Evolutionary conservation across 2,888 invertebrate genomes (phyloP), one percentile per base, ranked within the genome.

Genomic region (Venusia cambrica): DNA sequence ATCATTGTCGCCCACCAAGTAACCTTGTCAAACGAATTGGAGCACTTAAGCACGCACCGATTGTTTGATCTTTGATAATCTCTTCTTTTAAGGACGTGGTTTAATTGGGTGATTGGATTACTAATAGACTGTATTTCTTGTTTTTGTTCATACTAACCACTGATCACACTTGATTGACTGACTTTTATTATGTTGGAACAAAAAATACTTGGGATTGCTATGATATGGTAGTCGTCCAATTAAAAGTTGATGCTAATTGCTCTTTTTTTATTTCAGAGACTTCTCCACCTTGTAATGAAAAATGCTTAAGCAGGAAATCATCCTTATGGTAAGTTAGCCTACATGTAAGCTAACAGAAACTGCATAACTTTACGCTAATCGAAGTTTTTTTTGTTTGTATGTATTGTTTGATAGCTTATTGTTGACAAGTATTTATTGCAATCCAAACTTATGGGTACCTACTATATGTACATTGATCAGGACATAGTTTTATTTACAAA

Each of bases 221-320:
- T n/a, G n/a, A n/a, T n/a, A n/a, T n/a, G n/a, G n/a, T n/a, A n/a
- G n/a, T n/a, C n/a, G n/a, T n/a, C n/a, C n/a, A n/a, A n/a, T n/a
- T n/a, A n/a, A n/a, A n/a, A n/a, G n/a, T n/a, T n/a, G n/a, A n/a
- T n/a, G n/a, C n/a, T n/a, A n/a, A n/a, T n/a, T n/a, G n/a, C n/a
- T n/a, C n/a, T 24, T 19, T 31, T 34, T 57, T 47, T 39, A 43
- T 70, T 75, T 34, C 69, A 75, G 68, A 52, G 39, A 48, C 41
- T 43, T 48, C 35, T 32, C 38, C 42, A 49, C 39, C 42, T 48
- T 74, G 78, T 71, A 62, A 83, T 80, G 81, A 74, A 84, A 78
- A 69, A 85, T 85, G 85, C 58, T 73, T 73, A 77, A 71, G 60
- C 80, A 75, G 56, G 68, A 74, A 54, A 53, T 84, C 29, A 56